Evolutionary conservation across 2,888 invertebrate species (phyloP).

Genomic region (Eupeodes luniger): DNA sequence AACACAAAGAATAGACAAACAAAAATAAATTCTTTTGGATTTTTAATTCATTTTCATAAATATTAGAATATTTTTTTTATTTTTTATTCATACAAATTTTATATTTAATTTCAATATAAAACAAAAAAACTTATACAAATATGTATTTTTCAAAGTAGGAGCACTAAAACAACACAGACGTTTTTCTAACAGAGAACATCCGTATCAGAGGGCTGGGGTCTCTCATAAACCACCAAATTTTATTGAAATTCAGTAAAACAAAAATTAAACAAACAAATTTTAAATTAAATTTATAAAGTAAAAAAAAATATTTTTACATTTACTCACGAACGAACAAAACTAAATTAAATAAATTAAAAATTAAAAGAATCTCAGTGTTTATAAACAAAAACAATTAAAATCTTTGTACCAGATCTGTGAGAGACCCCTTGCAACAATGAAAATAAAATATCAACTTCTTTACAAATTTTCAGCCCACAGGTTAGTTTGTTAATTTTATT

Average conservation of each 20-base stretch:
- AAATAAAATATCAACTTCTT: constrained; percentile 68
- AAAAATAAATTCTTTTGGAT: constrained; percentile 52
- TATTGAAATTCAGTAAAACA: constrained; percentile 81
- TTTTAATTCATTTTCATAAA: constrained; percentile 31
- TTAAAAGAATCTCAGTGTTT: constrained; percentile 62
- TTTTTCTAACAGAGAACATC: constrained; percentile 95
- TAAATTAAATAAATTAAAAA: background rate
- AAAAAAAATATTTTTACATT: constrained; percentile 9
- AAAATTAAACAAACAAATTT: constrained; percentile 42
- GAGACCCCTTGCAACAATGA: constrained; percentile 78
- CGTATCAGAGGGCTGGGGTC: constrained; percentile 98
- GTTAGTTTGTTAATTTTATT: constrained; percentile 79
- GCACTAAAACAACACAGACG: constrained; percentile 90
- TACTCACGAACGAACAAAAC: constrained; percentile 56
- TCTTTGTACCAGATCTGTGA: constrained; percentile 54
- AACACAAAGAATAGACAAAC: constrained; percentile 78
- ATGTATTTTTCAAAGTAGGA: constrained; percentile 81
- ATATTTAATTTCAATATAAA: constrained; percentile 25
- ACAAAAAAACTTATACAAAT: constrained; percentile 57
- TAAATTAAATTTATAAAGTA: constrained; percentile 35
- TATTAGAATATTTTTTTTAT: constrained; percentile 27
- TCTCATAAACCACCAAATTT: constrained; percentile 85
- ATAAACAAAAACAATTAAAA: constrained; percentile 40
- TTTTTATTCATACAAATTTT: constrained; percentile 35
- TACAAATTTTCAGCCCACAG: constrained; percentile 82